Evolutionary conservation across 2,888 invertebrate species (phyloP).

Genomic region (Drosophila cracens): DNA sequence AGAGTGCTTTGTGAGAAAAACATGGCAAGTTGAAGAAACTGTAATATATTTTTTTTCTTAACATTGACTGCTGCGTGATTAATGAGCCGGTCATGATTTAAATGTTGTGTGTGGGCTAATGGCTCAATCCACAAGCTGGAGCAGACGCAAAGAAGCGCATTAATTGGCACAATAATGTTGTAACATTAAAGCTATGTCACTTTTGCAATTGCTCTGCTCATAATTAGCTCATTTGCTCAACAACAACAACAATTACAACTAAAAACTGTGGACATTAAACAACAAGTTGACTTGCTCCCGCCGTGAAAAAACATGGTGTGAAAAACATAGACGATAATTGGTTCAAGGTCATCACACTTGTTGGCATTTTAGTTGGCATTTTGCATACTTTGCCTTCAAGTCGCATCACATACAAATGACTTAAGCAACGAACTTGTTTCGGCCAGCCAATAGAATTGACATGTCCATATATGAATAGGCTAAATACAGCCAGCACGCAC

Average conservation of each 20-base stretch:
- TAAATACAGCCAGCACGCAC: conserved; percentile 24
- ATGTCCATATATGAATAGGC: neutral
- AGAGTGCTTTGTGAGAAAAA: conserved; percentile 45
- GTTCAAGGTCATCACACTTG: conserved; percentile 63
- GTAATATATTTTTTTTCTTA: neutral
- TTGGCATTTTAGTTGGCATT: conserved; percentile 47
- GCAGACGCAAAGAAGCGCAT: conserved; percentile 49
- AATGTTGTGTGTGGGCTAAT: conserved; percentile 40
- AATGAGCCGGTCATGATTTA: conserved; percentile 31
- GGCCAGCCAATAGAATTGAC: conserved; percentile 37
- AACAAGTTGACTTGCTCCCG: conserved; percentile 9
- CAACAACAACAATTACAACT: conserved; percentile 7
- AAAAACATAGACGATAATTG: conserved; percentile 47
- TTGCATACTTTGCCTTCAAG: conserved; percentile 44
- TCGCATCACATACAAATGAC: conserved; percentile 53
- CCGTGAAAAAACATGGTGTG: conserved; percentile 38
- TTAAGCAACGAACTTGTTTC: conserved; percentile 61
- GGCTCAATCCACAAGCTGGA: conserved; percentile 58
- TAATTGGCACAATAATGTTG: conserved; percentile 51
- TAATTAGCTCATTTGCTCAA: conserved; percentile 53
- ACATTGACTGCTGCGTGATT: conserved; percentile 52
- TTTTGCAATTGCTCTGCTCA: conserved; percentile 51
- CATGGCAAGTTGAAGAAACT: conserved; percentile 31
- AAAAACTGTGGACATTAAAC: neutral
- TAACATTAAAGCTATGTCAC: conserved; percentile 45